Evolutionary conservation across 1,140 invertebrate genomes (phyloP).

Genomic region (Melitaea cinxia): DNA sequence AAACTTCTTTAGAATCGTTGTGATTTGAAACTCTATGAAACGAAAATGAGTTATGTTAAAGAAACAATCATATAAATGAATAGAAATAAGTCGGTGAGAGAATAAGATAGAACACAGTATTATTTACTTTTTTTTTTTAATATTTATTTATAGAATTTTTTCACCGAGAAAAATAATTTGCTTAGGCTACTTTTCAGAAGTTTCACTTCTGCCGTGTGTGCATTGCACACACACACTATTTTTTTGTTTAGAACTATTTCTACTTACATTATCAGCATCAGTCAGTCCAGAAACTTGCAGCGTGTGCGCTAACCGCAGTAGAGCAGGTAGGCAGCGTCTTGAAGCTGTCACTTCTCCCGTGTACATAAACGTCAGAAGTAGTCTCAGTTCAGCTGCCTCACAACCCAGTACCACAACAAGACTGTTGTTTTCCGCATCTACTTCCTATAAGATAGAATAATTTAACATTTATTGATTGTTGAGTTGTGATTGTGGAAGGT

Average conservation of each 20-base stretch:
- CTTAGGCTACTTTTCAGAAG: no score
- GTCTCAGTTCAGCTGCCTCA: conserved; percentile 89
- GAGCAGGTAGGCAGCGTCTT: conserved; percentile 89
- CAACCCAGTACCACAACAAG: conserved; percentile 92
- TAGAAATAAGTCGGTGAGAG: no score
- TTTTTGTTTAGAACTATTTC: background rate
- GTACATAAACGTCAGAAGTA: conserved; percentile 95
- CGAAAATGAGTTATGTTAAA: no score
- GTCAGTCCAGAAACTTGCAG: conserved; percentile 93
- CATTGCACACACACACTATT: background rate
- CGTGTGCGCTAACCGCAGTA: conserved; percentile 91
- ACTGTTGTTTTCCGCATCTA: conserved; percentile 88
- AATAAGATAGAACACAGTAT: no score
- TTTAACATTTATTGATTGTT: background rate
- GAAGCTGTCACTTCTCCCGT: conserved; percentile 94
- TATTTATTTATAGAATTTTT: no score
- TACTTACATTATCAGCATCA: conserved; percentile 53
- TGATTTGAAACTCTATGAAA: no score
- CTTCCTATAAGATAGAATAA: conserved; percentile 81
- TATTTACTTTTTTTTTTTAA: no score
- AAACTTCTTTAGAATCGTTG: no score
- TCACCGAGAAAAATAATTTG: no score
- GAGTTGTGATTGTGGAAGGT: no score
- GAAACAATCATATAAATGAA: no score
- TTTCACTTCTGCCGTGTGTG: no score